Evolutionary conservation across 1,140 invertebrate species (phyloP).

Genomic region (Lordiphosa clarofinis): DNA sequence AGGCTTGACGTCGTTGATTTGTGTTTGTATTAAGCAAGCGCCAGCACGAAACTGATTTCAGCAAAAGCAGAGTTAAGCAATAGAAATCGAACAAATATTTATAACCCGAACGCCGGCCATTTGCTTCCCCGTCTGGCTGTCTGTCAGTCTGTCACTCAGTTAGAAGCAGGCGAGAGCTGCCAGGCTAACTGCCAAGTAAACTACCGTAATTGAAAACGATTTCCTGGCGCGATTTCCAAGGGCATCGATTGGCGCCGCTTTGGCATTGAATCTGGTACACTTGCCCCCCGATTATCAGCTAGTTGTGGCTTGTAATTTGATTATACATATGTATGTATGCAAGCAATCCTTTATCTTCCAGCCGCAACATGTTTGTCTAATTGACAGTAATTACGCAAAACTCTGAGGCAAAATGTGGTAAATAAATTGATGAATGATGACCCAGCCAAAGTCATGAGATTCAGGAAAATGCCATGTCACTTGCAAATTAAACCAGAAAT

Average conservation of each 20-base stretch:
- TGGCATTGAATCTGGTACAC: constrained; percentile 39
- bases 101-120: constrained; percentile 43
- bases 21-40: constrained; percentile 53
- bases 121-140: neutral
- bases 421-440: constrained; percentile 61
- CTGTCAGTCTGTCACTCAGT: constrained; percentile 36
- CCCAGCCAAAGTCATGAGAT: constrained; percentile 35
- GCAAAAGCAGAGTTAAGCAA: constrained; percentile 25
- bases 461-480: constrained; percentile 47
- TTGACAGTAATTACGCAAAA: constrained; percentile 64
- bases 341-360: constrained; percentile 14
- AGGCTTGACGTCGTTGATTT: constrained; percentile 46
- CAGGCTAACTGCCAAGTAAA: constrained; percentile 52
- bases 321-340: constrained; percentile 10
- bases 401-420: constrained; percentile 23
- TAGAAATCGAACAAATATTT: constrained; percentile 72
- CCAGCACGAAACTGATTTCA: constrained; percentile 51
- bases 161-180: constrained; percentile 42
- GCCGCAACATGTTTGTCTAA: constrained; percentile 56
- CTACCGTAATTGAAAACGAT: constrained; percentile 67
- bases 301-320: constrained; percentile 46
- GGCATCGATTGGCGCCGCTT: constrained; percentile 56
- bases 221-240: constrained; percentile 57
- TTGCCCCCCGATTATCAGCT: neutral
- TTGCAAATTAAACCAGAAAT: constrained; percentile 35